A percentile compares a stretch with the other conserved stretches of the same genome.
These are phyloP conservation scores for Pyrgilauda ruficollis DNA, from an alignment of 2,113 vertebrate species.

Conservation along the genomic window DNA sequence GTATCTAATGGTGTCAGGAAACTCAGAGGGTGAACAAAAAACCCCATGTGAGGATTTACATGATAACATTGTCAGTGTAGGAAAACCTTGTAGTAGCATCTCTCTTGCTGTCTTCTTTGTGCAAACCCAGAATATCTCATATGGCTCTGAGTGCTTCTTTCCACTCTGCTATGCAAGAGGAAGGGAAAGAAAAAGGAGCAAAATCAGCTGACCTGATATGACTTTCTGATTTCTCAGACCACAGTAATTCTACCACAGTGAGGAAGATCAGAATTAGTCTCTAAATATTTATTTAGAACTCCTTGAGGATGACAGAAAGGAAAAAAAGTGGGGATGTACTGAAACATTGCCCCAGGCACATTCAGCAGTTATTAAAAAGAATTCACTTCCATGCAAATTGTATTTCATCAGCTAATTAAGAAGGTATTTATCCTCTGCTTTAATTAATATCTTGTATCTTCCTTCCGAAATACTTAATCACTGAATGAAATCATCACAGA, in stretches of 20 bases:
- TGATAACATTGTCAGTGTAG: background rate
- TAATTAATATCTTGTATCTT: slow-evolving; percentile 78
- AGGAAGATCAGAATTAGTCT: background rate
- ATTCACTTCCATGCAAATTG: slow-evolving; percentile 71
- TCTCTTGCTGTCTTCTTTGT: background rate
- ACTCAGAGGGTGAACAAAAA: background rate
- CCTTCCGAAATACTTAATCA: slow-evolving; percentile 75
- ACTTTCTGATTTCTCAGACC: background rate
- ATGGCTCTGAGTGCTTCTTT: background rate
- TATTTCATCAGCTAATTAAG: slow-evolving; percentile 75
- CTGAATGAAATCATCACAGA: slow-evolving; percentile 71
- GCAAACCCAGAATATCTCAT: background rate
- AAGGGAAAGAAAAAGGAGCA: background rate
- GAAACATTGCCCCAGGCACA: background rate
- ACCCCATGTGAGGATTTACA: background rate
- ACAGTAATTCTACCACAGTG: background rate
- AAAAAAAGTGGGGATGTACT: background rate
- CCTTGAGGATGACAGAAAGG: slow-evolving; percentile 5
- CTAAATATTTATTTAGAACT: slow-evolving; percentile 37
- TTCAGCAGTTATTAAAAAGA: slow-evolving; percentile 52
- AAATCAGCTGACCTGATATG: background rate
- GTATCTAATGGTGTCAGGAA: background rate
- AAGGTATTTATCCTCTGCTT: slow-evolving; percentile 68
- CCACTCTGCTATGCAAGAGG: background rate
- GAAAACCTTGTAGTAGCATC: background rate